Percentiles rank a stretch among this genome's conserved stretches.
Evolutionary conservation across 2,797 vertebrate species (phyloP).

Genomic region (Sparus aurata): DNA sequence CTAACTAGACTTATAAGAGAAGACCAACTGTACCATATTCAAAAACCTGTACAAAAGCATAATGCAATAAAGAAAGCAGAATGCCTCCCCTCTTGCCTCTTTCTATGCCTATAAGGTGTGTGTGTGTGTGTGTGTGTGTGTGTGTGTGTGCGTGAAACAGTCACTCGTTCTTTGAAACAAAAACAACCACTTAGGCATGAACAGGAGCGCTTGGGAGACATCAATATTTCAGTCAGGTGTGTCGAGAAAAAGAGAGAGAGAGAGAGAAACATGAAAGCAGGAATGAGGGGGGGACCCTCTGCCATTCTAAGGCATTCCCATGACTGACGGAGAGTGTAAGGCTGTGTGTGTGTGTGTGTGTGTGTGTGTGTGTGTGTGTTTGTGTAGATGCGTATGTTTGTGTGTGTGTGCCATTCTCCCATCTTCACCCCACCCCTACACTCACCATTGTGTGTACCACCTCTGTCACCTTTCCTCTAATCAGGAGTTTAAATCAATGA

Average conservation of each 20-base stretch:
- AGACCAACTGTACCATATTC: neutral
- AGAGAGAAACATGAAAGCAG: conserved; percentile 60
- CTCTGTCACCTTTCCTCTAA: conserved; percentile 86
- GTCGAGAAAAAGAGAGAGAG: conserved; percentile 71
- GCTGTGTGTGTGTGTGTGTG: conserved; percentile 40
- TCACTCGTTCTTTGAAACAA: conserved; percentile 70
- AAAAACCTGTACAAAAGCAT: conserved; percentile 9
- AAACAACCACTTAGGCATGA: conserved; percentile 79
- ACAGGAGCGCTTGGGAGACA: conserved; percentile 76
- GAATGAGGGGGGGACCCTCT: conserved; percentile 74
- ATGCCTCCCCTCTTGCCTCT: neutral
- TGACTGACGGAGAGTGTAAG: conserved; percentile 65
- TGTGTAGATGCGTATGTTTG: conserved; percentile 21
- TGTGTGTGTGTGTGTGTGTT: conserved; percentile 38
- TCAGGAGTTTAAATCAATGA: conserved; percentile 90
- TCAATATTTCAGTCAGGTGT: conserved; percentile 93
- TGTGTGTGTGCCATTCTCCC: conserved; percentile 66
- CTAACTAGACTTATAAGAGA: neutral
- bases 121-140: conserved; percentile 33
- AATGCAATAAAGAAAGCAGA: conserved; percentile 28
- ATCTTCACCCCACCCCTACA: conserved; percentile 67
- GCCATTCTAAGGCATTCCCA: conserved; percentile 71
- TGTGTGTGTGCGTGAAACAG: conserved; percentile 46
- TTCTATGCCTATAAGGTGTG: neutral
- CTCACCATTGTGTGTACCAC: conserved; percentile 78